A percentile compares a stretch with the other conserved stretches of the same genome.
Conservation (phyloP, 2,888 invertebrate genomes). For the Campaea margaritaria region DNA sequence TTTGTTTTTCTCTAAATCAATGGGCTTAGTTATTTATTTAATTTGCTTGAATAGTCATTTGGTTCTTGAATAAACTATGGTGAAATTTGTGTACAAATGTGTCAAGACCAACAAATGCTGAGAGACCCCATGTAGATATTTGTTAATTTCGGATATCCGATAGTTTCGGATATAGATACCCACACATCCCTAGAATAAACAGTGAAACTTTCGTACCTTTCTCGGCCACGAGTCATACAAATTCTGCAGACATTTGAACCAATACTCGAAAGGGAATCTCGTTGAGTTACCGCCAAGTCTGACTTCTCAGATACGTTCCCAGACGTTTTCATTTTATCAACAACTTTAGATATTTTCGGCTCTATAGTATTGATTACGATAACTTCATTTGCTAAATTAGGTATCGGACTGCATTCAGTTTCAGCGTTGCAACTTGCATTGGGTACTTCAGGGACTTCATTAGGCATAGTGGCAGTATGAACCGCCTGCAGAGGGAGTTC, state of each 20-base stretch:
- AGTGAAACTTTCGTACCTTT: slow-evolving; percentile 60
- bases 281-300: slow-evolving; percentile 62
- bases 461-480: slow-evolving; percentile 48
- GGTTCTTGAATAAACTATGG: too few relatives aligned
- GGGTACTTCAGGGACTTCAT: slow-evolving; percentile 49
- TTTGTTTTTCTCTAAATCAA: too few relatives aligned
- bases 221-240: slow-evolving; percentile 83
- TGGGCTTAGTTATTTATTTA: too few relatives aligned
- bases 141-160: too few relatives aligned
- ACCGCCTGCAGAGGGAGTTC: slow-evolving; percentile 59
- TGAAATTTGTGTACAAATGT: too few relatives aligned
- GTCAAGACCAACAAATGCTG: too few relatives aligned
- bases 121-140: too few relatives aligned
- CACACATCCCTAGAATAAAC: slow-evolving; percentile 37
- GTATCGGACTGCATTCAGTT: slow-evolving; percentile 46
- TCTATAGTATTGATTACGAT: slow-evolving; percentile 59
- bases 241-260: slow-evolving; percentile 88
- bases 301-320: slow-evolving; percentile 67
- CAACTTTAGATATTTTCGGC: slow-evolving; percentile 58
- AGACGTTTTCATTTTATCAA: slow-evolving; percentile 68
- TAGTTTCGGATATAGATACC: too few relatives aligned
- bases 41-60: too few relatives aligned
- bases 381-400: slow-evolving; percentile 57
- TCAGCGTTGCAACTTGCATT: slow-evolving; percentile 56
- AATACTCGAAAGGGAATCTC: slow-evolving; percentile 81